These are phyloP conservation scores for Sorex fumeus DNA, from an alignment of 2,113 vertebrate genomes.

Conservation along the genomic window DNA sequence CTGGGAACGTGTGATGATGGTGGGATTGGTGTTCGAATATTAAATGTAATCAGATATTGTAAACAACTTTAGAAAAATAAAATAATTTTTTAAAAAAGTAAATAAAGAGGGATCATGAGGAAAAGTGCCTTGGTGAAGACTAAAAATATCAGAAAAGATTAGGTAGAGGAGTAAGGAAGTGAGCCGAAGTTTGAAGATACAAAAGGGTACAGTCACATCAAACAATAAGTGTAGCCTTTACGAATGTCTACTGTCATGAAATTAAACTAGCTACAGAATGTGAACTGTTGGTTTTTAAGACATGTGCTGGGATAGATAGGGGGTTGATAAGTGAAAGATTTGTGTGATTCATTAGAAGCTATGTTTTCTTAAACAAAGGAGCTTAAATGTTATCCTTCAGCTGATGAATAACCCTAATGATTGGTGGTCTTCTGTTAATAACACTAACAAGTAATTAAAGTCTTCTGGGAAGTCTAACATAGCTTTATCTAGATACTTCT, in stretches of 20 bases:
- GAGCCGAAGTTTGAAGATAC: background rate
- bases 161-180: background rate
- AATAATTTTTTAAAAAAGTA: too few relatives aligned
- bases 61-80: too few relatives aligned
- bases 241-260: background rate
- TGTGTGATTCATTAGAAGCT: background rate
- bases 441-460: background rate
- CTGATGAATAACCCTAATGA: slow-evolving; percentile 30
- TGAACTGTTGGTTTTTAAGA: slow-evolving; percentile 12
- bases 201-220: background rate
- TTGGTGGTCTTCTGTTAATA: slow-evolving; percentile 18
- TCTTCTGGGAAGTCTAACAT: background rate
- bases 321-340: background rate
- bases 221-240: background rate
- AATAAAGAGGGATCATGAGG: background rate
- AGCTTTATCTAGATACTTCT: slow-evolving; percentile 7
- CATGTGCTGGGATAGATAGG: background rate
- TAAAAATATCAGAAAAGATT: background rate
- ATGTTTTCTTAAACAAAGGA: background rate
- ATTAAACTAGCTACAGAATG: background rate
- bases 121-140: background rate
- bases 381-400: slow-evolving; percentile 45
- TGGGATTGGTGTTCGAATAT: too few relatives aligned
- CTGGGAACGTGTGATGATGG: too few relatives aligned
- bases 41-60: too few relatives aligned